Evolutionary conservation across 2,113 vertebrate genomes (phyloP).

Genomic region (Colistium nudipinnis): DNA sequence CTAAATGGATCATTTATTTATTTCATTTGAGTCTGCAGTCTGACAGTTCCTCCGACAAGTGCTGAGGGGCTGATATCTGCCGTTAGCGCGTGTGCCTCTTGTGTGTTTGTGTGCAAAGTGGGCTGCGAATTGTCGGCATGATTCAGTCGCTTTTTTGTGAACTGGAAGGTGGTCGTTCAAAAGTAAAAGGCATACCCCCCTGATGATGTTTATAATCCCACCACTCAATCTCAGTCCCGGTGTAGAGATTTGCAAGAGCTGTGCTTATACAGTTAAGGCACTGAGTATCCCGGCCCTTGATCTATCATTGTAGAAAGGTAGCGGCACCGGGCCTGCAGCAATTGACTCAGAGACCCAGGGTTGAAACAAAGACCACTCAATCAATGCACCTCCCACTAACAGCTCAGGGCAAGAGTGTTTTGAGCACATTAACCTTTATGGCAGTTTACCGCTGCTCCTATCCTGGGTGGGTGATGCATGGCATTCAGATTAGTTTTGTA

Average conservation of each 20-base stretch:
- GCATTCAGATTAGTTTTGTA: too few relatives aligned
- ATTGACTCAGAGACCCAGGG: conserved; percentile 30
- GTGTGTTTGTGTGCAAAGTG: conserved; percentile 7
- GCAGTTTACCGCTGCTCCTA: conserved; percentile 26
- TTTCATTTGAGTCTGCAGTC: conserved; percentile 46
- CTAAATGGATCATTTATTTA: conserved; percentile 59
- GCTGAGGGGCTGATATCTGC: conserved; percentile 20
- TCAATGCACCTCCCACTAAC: conserved; percentile 44
- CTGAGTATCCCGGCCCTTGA: conserved; percentile 47
- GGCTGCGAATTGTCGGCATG: conserved; percentile 38
- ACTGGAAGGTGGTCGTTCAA: conserved; percentile 2
- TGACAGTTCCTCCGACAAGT: conserved; percentile 42
- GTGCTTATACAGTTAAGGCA: conserved; percentile 36
- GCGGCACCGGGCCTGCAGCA: conserved; percentile 4
- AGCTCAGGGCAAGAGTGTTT: conserved; percentile 28
- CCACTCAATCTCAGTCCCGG: conserved; percentile 21
- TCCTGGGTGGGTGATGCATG: too few relatives aligned
- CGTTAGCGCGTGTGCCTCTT: background rate
- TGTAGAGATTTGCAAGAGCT: conserved; percentile 55
- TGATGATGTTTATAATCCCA: conserved; percentile 22
- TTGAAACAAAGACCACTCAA: conserved; percentile 37
- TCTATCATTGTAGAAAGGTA: conserved; percentile 16
- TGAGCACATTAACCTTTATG: conserved; percentile 53
- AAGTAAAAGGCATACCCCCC: conserved; percentile 18
- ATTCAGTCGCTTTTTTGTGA: conserved; percentile 40